Evolutionary conservation across 2,888 invertebrate species (phyloP).

Genomic region (Esperia sulphurella): DNA sequence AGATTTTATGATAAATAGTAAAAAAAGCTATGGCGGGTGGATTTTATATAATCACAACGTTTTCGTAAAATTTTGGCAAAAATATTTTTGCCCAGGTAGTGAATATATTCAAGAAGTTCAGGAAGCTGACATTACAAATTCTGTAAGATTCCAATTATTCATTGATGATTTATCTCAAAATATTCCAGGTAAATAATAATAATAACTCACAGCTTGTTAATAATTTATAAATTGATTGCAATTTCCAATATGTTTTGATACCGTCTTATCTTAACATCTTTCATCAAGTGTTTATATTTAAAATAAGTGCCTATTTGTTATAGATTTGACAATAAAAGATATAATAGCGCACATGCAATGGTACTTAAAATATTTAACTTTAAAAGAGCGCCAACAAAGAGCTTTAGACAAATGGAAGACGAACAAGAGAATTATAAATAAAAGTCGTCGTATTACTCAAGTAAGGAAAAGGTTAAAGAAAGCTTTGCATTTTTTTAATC

Average conservation of each 20-base stretch:
- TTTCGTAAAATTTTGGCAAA: slow-evolving; percentile 67
- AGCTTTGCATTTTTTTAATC: too few relatives aligned
- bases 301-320: neutral
- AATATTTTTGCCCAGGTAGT: slow-evolving; percentile 32
- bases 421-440: slow-evolving; percentile 39
- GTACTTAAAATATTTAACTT: slow-evolving; percentile 49
- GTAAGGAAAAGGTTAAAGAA: neutral
- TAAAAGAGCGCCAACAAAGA: slow-evolving; percentile 49
- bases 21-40: slow-evolving; percentile 79
- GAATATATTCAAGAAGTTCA: slow-evolving; percentile 7
- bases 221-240: too few relatives aligned
- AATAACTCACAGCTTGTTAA: too few relatives aligned
- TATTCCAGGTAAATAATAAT: slow-evolving; percentile 37
- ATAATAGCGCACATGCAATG: slow-evolving; percentile 49
- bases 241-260: too few relatives aligned
- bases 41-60: slow-evolving; percentile 74
- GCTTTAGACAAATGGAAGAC: slow-evolving; percentile 61
- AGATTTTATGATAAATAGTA: slow-evolving; percentile 68
- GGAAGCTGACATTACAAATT: slow-evolving; percentile 12
- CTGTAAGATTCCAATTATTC: slow-evolving; percentile 27
- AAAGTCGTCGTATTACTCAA: slow-evolving; percentile 16
- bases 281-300: too few relatives aligned
- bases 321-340: slow-evolving; percentile 39
- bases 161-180: slow-evolving; percentile 37
- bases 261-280: too few relatives aligned